Evolutionary conservation across 2,113 vertebrate genomes (phyloP).

Genomic region (Hippocampus mohnikei): DNA sequence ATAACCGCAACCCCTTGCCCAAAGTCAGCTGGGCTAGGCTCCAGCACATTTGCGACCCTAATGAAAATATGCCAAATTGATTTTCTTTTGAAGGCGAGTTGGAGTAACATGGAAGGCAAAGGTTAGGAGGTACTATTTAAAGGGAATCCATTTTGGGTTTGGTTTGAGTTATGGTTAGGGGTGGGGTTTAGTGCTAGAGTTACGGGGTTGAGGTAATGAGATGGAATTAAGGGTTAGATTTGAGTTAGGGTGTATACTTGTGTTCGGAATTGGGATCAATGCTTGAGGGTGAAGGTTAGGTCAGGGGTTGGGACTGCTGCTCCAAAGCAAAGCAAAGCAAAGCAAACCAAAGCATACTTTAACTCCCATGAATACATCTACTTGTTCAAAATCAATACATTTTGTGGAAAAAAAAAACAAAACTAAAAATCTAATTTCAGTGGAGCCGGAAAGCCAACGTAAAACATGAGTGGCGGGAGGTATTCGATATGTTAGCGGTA

Average conservation of each 20-base stretch:
- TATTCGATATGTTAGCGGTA: conserved; percentile 16
- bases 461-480: conserved; percentile 45
- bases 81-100: neutral
- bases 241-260: neutral
- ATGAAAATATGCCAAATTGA: neutral
- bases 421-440: conserved; percentile 25
- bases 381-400: conserved; percentile 13
- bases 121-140: neutral
- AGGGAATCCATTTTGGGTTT: neutral
- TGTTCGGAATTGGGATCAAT: neutral
- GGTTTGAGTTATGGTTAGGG: neutral
- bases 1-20: neutral
- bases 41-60: neutral
- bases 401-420: conserved; percentile 1
- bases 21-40: neutral
- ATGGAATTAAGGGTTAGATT: neutral
- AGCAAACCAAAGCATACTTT: neutral
- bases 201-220: neutral
- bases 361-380: neutral
- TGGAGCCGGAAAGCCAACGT: conserved; percentile 30
- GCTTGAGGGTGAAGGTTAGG: neutral
- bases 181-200: neutral
- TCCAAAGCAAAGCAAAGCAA: neutral
- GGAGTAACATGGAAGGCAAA: neutral
- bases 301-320: neutral